Conservation (phyloP, 2,797 vertebrate genomes). For the Euphonia xanthogaster region DNA sequence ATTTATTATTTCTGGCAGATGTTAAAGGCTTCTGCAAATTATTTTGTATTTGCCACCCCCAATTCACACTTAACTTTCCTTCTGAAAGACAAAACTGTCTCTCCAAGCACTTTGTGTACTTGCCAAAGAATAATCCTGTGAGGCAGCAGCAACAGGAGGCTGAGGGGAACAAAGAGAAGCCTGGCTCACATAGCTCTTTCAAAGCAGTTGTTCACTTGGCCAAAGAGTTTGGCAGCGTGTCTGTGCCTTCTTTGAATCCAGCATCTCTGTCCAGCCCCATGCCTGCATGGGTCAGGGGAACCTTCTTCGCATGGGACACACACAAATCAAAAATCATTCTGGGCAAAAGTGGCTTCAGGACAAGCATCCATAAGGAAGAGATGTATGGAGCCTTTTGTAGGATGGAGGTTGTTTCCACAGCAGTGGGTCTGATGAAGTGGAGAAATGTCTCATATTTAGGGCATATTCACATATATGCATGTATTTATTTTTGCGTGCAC, state of each 20-base stretch:
- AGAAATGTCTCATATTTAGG: neutral
- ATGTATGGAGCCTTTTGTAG: neutral
- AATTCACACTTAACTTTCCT: neutral
- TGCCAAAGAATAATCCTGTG: slow-evolving; percentile 43
- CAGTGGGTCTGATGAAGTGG: neutral
- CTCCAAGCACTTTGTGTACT: slow-evolving; percentile 38
- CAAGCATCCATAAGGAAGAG: neutral
- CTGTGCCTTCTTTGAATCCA: neutral
- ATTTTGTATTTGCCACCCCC: neutral
- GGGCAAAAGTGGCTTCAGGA: neutral
- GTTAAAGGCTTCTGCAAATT: neutral
- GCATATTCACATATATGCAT: fast-evolving
- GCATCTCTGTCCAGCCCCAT: neutral
- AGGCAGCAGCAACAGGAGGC: neutral
- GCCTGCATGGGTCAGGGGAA: neutral
- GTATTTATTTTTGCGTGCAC: neutral
- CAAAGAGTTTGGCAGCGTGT: neutral
- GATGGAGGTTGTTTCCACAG: neutral
- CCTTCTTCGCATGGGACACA: neutral
- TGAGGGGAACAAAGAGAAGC: neutral
- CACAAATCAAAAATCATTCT: neutral
- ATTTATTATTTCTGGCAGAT: neutral
- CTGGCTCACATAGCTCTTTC: slow-evolving; percentile 27
- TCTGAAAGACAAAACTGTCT: neutral
- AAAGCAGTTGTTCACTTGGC: slow-evolving; percentile 14